Evolutionary conservation across 2,797 vertebrate genomes (phyloP).

Genomic region (Pipistrellus pygmaeus): DNA sequence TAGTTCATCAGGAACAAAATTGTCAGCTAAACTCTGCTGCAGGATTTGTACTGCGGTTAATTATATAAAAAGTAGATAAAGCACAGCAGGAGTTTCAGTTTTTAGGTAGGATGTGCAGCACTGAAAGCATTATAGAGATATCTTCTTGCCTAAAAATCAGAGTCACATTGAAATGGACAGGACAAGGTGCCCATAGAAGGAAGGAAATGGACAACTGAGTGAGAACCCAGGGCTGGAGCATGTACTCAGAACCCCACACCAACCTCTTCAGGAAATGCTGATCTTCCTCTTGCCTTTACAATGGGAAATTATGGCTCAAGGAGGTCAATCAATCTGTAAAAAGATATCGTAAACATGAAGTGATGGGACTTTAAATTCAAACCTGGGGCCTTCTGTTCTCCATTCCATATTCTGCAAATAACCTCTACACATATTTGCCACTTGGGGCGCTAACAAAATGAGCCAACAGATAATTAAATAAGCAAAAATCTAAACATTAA

Average conservation of each 20-base stretch:
- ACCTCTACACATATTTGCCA: background rate
- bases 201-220: background rate
- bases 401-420: background rate
- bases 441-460: background rate
- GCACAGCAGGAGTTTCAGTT: background rate
- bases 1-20: constrained; percentile 13
- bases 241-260: background rate
- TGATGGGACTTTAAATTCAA: background rate
- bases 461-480: background rate
- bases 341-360: background rate
- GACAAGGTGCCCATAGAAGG: rapidly evolving
- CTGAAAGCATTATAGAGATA: background rate
- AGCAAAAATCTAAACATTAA: background rate
- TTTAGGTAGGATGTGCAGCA: background rate
- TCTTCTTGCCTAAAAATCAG: background rate
- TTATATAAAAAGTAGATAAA: constrained; percentile 14
- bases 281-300: background rate
- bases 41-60: constrained; percentile 25
- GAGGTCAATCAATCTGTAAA: background rate
- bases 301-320: background rate
- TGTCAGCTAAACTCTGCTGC: background rate
- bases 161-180: background rate
- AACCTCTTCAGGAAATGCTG: background rate
- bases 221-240: rapidly evolving
- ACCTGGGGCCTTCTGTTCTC: background rate